Evolutionary conservation across 1,140 invertebrate species (phyloP), one percentile per base, ranked within the genome.

Genomic region (Grapholita molesta): DNA sequence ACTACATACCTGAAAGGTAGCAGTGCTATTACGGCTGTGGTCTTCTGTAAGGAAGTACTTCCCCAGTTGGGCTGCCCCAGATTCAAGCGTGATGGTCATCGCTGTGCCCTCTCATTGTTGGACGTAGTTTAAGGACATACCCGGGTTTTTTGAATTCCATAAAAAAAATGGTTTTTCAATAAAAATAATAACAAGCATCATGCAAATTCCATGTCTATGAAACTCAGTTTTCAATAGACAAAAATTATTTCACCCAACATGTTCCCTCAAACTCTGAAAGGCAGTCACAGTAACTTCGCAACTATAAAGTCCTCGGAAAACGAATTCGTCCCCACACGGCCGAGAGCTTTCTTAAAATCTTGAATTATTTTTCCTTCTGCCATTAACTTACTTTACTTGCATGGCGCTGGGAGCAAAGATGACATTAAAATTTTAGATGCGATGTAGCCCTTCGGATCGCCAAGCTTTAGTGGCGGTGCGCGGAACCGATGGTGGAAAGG

Each of bases 331-430:
- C 55, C 25, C 55, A 61, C 24, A 25, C 55, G 55, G 55, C 28
- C 24, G 55, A 15, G 55, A 61, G 32, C 24, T 61, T 61, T 61
- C 55, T 61, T 61, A 28, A 61, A 61, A 61, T 61, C 55, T 30
- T 15, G 55, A 61, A 61, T 61, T 61, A 61, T 61, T 61, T 61
- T 61, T 61, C 55, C 25, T 61, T 28, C 55, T 28, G 24, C 55
- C 55, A 61, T 61, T 61, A 61, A 61, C 55, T 61, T 28, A 61
- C 55, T 61, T 28, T 28, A 28, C 55, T 61, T 61, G 55, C 25
- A 61, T 61, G 55, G 24, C 55, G 25, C 15, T 15, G 21, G 55
- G 55, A 61, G 28, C 55, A 61, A 32, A 61, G 55, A 61, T 61
- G n/a, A 21, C 9, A 21, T 48, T 21, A 48, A 48, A 28, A 25